Evolutionary conservation across 2,113 vertebrate species (phyloP), one percentile per base, ranked within the genome.

Genomic region (Anthoscopus minutus): DNA sequence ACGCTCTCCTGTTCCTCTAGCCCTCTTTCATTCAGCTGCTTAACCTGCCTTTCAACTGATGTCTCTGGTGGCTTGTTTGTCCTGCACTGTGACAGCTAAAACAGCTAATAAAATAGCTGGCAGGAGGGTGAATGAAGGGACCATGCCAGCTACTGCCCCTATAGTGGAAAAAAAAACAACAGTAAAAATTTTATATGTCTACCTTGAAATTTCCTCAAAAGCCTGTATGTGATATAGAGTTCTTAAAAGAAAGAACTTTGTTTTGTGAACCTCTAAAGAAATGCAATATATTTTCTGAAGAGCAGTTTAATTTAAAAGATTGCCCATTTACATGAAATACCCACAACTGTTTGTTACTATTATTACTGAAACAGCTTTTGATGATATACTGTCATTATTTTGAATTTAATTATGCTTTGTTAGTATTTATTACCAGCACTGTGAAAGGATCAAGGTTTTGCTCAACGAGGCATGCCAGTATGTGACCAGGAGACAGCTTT

Each of bases 51-150:
- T 93, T 94, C 65, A 92, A 4, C 53, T 57, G 9, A 18, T 47
- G 76, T 88, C 95, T 91, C 95, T 81, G 72, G 65, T 91, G 93
- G n/a, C 91, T 85, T 93, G 77, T 93, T 96, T 82, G 77, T 81
- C 91, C 86, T 92, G 44, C 0, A 0, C 57, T 0, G 0, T 0
- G 6, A 84, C 81, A 89, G 53, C 83, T 92, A 72, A 81, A 93
- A 50, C 50, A 53, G 80, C 67, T 89, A 78, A 94, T 93, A 86
- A 91, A 89, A 56, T 71, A 91, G 80, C 92, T 92, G 88, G 88
- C 83, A 81, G 81, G 18, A 87, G 81, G 58, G 56, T 79, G 86
- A 95, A 60, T 51, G 77, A 81, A 86, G 57, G 51, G 83, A 71
- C 30, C 7, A 1, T 64, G 86, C 76, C 83, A 93, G 80, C 81